Base-by-base conservation (phyloP, 2,113 vertebrate genomes). In the Chaetodon trifascialis region DNA sequence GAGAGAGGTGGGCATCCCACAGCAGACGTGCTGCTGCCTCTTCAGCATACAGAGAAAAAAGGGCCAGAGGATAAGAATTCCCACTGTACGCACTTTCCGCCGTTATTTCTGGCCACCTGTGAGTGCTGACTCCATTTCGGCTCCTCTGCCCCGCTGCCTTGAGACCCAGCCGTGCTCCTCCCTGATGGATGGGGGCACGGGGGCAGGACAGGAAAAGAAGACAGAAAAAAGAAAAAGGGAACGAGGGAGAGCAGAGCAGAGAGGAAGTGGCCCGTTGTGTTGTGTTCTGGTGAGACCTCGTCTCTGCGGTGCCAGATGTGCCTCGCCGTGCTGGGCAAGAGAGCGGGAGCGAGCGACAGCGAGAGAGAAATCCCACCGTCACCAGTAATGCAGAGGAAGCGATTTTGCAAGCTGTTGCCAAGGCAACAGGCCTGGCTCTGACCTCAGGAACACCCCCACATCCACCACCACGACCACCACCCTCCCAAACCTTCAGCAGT, bases 351-450 rank as follows among this genome's bases (percentile, higher is more conserved):
- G 67, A 30, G 30, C 34, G 62, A 71, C 36, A 80, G 17, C 63
- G 25, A 80, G 70, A 81, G 52, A 85, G 80, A 80, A 88, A 84
- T 87, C 83, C 87, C 86, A 69, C 42, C 60, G 49, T 86, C 85
- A 79, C 84, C 83, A 73, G 83, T 85, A 88, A 87, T 68, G 77
- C 73, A 89, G 81, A 80, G 84, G 67, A 76, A 93, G 87, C 75
- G 87, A 59, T 87, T 80, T 85, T 73, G 86, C 60, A 83, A 79
- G 76, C 59, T 85, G 94, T 95, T 91, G 51, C 93, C 91, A 94
- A 88, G 92, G 92, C 73, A 73, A 95, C 92, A 74, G 55, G 84
- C 88, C 90, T 87, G 94, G 94, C 93, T 95, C 91, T 87, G 95
- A 95, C 96, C 94, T 88, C 67, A 73, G 90, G 81, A 80, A 86